These are phyloP conservation scores for Strix aluco DNA, from an alignment of 2,113 vertebrate species.

Conservation along the genomic window DNA sequence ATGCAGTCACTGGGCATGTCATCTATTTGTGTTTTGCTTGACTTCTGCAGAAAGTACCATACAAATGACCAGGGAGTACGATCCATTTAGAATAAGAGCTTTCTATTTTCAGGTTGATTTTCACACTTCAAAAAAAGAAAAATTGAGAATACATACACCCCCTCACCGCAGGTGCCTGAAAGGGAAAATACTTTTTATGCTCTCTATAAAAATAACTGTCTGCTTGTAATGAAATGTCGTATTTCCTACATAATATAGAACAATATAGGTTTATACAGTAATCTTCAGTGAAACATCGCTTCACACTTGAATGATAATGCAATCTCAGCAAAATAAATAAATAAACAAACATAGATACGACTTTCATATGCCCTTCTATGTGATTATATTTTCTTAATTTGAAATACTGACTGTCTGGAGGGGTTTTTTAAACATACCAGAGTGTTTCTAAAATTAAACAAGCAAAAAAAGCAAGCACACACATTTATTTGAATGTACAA, in stretches of 20 bases:
- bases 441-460: constrained; percentile 19
- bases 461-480: background rate
- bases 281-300: constrained; percentile 62
- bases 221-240: constrained; percentile 56
- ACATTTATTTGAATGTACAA: background rate
- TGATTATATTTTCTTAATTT: constrained; percentile 41
- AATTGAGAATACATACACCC: background rate
- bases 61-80: background rate
- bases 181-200: constrained; percentile 45
- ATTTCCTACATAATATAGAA: constrained; percentile 45
- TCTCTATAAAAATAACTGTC: constrained; percentile 53
- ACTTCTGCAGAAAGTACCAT: background rate
- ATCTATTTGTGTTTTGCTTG: background rate
- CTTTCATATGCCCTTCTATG: constrained; percentile 29
- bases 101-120: constrained; percentile 26
- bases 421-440: background rate
- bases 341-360: background rate
- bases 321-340: constrained; percentile 60
- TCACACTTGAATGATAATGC: constrained; percentile 58
- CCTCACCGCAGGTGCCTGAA: constrained; percentile 36
- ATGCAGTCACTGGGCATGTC: rapidly evolving
- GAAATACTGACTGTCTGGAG: constrained; percentile 28
- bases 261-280: constrained; percentile 51
- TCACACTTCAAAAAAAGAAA: background rate
- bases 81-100: background rate